phyloP scores from a whole-genome alignment of 2,797 vertebrate genomes.

The Ispidina lecontei region DNA sequence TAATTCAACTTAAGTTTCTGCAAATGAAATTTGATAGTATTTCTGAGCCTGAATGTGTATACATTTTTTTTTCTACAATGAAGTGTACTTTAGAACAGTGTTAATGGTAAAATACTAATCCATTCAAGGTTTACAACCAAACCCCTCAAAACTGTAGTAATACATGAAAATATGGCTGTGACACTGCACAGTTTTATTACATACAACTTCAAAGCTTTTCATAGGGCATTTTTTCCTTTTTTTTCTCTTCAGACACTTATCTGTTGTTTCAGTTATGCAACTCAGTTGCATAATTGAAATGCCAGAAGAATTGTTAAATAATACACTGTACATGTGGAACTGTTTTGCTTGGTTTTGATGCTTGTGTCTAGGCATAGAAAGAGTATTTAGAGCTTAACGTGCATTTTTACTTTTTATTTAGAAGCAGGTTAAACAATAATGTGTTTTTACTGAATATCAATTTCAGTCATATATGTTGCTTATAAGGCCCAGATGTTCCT shows the following conservation, averaged over 20 bases:
- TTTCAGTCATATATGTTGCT: background rate
- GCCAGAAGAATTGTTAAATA: slow-evolving; percentile 22
- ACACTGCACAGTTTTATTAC: background rate
- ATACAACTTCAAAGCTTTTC: background rate
- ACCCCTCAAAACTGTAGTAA: background rate
- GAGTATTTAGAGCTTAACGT: background rate
- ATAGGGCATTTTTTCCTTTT: background rate
- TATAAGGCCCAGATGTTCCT: background rate
- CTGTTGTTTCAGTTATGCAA: slow-evolving; percentile 10
- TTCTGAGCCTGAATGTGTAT: background rate
- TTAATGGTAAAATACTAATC: background rate
- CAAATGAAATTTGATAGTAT: background rate
- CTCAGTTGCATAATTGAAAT: slow-evolving; percentile 32
- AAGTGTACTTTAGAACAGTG: background rate
- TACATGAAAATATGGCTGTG: background rate
- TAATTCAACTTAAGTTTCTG: background rate
- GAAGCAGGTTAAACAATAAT: background rate
- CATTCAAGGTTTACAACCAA: background rate
- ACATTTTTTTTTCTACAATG: background rate
- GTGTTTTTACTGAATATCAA: background rate
- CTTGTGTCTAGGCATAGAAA: background rate
- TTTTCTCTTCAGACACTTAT: background rate
- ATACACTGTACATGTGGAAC: background rate
- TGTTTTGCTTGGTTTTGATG: background rate
- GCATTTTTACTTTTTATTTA: background rate